These are phyloP conservation scores for Bostrychus sinensis DNA, from an alignment of 2,113 vertebrate species.

Conservation along the genomic window DNA sequence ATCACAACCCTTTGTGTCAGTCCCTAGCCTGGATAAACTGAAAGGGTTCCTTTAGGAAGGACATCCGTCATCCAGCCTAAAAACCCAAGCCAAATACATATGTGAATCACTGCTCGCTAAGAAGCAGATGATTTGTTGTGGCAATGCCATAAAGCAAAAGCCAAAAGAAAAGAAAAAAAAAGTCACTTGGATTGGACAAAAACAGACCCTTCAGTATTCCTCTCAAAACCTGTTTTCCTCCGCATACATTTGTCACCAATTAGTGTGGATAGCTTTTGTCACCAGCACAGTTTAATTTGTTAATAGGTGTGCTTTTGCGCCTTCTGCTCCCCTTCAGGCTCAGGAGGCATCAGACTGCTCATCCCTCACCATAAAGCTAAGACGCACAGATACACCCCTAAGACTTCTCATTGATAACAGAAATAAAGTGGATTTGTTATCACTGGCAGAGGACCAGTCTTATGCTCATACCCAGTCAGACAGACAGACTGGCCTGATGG, in stretches of 20 bases:
- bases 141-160: neutral
- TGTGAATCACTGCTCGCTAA: neutral
- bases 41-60: neutral
- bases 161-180: no score
- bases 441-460: slow-evolving; percentile 50
- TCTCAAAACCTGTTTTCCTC: neutral
- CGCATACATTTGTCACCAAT: slow-evolving; percentile 6
- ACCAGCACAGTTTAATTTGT: slow-evolving; percentile 17
- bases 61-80: neutral
- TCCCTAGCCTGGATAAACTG: neutral
- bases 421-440: slow-evolving; percentile 56
- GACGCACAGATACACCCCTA: slow-evolving; percentile 55
- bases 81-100: neutral
- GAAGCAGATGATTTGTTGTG: neutral
- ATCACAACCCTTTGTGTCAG: neutral
- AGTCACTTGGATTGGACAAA: no score
- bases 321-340: slow-evolving; percentile 36
- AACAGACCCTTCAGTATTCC: slow-evolving; percentile 5
- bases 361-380: slow-evolving; percentile 53
- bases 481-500: slow-evolving; percentile 48
- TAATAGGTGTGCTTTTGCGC: slow-evolving; percentile 38
- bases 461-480: slow-evolving; percentile 36
- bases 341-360: slow-evolving; percentile 51
- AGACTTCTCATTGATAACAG: slow-evolving; percentile 70
- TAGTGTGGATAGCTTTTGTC: slow-evolving; percentile 19